Evolutionary conservation across 2,113 vertebrate genomes (phyloP).

Genomic region (Amblyopsis rosae): DNA sequence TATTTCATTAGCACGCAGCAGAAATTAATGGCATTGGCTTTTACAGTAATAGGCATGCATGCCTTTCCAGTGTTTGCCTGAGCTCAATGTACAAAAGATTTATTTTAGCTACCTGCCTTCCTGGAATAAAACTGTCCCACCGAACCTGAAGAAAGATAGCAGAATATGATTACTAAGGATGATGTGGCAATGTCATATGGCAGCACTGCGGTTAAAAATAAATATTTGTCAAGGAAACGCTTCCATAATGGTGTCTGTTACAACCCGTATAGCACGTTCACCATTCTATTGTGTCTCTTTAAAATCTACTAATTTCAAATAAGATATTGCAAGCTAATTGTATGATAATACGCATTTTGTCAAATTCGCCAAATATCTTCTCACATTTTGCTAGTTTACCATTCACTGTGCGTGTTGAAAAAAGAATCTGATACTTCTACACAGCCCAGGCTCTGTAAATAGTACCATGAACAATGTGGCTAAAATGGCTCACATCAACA

Average conservation of each 20-base stretch:
- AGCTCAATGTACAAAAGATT: constrained; percentile 1
- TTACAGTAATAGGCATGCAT: not conserved
- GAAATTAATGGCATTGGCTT: not conserved
- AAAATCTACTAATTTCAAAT: not conserved
- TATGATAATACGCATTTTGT: too few species aligned
- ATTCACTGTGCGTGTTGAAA: too few species aligned
- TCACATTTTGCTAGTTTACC: too few species aligned
- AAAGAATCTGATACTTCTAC: too few species aligned
- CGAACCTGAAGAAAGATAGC: constrained; percentile 8
- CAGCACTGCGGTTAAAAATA: not conserved
- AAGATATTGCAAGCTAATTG: not conserved
- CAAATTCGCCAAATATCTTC: too few species aligned
- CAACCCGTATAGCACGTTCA: not conserved
- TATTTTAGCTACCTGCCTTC: constrained; percentile 31
- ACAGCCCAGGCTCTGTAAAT: too few species aligned
- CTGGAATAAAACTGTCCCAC: constrained; percentile 21
- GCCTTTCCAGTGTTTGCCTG: not conserved
- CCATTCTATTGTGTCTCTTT: constrained; percentile 3
- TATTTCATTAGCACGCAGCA: not conserved
- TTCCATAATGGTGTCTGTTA: not conserved
- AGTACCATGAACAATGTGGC: too few species aligned
- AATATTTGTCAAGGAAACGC: not conserved
- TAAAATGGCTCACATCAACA: too few species aligned
- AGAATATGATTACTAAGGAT: constrained; percentile 2
- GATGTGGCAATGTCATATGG: not conserved